Evolutionary conservation across 2,888 invertebrate species (phyloP), one percentile per base, ranked within the genome.

Genomic region (Anticlea derivata): DNA sequence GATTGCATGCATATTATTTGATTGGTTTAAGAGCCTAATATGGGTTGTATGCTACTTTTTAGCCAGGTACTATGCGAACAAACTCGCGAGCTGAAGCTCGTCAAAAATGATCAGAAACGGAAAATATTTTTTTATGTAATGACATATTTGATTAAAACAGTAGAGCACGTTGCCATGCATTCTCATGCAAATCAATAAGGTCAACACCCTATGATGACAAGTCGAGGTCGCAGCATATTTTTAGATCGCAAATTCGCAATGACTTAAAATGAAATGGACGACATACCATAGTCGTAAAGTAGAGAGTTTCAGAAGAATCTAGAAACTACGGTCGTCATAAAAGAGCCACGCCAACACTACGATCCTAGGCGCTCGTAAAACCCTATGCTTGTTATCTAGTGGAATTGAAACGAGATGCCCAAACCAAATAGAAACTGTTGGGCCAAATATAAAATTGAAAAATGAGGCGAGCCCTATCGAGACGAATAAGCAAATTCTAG

Each of bases 341-440:
- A 68, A 69, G 55, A 61, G 61, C 61, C 55, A 43, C 37, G 60
- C 55, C 56, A 66, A 68, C 61, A 63, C 60, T 68, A 71, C 69
- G 71, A 69, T 78, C 73, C 60, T 59, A 71, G 61, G 64, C 53
- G 68, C 60, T 81, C 81, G 73, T 86, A 85, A 84, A 84, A 76
- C 66, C 66, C 35, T 50, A 69, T 60, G 66, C 78, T 76, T 77
- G 80, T 83, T 83, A 83, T 79, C 75, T 73, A 59, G 54, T 58
- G 65, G 54, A 44, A 61, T 60, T 61, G 66, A 62, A 68, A 70
- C 63, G 67, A 70, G 61, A 69, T 63, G 69, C 55, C 58, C 59
- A 65, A 66, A 65, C 58, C 59, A 65, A 66, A 65, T 56, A 48
- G 56, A 53, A 5, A 4, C 24, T 31, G 52, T 38, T 52, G 38